A percentile compares a stretch with the other conserved stretches of the same genome.
These are phyloP conservation scores for Trichopoda pennipes DNA, from an alignment of 2,888 invertebrate genomes.

Conservation along the genomic window DNA sequence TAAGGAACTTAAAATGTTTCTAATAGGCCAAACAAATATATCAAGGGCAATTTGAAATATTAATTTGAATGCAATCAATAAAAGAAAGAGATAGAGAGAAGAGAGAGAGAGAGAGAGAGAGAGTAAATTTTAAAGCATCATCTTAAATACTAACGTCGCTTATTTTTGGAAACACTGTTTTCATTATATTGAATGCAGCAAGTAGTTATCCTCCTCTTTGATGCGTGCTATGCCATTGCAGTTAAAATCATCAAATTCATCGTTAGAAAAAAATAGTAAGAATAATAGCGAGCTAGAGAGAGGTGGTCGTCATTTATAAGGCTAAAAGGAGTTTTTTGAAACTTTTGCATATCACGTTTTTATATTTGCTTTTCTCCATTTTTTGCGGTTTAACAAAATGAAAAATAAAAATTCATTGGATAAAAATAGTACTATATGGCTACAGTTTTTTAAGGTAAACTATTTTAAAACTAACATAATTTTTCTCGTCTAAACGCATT, in stretches of 20 bases:
- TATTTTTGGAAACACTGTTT: no score
- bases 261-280: constrained; percentile 30
- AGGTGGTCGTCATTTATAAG: constrained; percentile 48
- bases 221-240: constrained; percentile 4
- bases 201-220: background rate
- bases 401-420: background rate
- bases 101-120: no score
- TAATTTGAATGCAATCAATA: no score
- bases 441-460: constrained; percentile 43
- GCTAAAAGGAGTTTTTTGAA: constrained; percentile 61
- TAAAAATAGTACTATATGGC: constrained; percentile 21
- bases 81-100: no score
- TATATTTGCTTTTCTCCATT: constrained; percentile 5
- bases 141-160: no score
- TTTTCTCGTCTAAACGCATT: constrained; percentile 64
- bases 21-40: no score
- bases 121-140: no score
- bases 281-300: constrained; percentile 25
- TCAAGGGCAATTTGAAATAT: no score
- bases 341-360: constrained; percentile 62
- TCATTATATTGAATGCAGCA: no score
- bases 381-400: constrained; percentile 23
- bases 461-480: constrained; percentile 62
- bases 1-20: no score
- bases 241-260: constrained; percentile 44